Evolutionary conservation across 1,140 invertebrate species (phyloP).

Genomic region (Vanessa tameamea): DNA sequence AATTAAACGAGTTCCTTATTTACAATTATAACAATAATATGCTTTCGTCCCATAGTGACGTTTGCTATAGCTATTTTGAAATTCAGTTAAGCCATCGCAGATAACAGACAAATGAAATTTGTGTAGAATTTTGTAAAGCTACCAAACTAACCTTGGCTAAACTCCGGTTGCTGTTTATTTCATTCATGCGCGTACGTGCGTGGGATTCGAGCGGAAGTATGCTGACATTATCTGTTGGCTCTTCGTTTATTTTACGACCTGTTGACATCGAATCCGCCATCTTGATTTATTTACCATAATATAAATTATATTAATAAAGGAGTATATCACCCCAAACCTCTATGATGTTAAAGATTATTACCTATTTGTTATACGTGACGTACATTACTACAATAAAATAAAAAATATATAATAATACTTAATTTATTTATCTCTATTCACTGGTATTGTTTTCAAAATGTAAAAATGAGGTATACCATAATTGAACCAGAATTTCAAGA

Average conservation of each 20-base stretch:
- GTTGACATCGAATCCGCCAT: conserved; percentile 16
- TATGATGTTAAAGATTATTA: too few species aligned
- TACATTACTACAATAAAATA: too few species aligned
- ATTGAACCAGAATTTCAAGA: too few species aligned
- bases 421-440: too few species aligned
- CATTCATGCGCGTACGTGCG: conserved; percentile 10
- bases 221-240: conserved; percentile 13
- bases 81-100: background rate
- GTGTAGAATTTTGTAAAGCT: conserved; percentile 2
- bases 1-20: too few species aligned
- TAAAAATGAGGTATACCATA: too few species aligned
- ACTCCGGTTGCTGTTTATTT: background rate
- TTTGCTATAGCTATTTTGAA: background rate
- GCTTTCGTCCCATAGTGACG: background rate
- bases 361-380: too few species aligned
- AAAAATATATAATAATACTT: too few species aligned
- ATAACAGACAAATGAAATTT: background rate
- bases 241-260: conserved; percentile 30
- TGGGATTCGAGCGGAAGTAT: conserved; percentile 15
- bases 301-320: too few species aligned
- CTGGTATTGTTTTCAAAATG: too few species aligned
- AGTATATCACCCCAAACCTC: too few species aligned
- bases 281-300: background rate
- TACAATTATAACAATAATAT: too few species aligned
- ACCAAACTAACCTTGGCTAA: conserved; percentile 4